A percentile compares a stretch with the other conserved stretches of the same genome.
phyloP scores from a whole-genome alignment of 2,888 invertebrate genomes.

The Miltochrista miniata region DNA sequence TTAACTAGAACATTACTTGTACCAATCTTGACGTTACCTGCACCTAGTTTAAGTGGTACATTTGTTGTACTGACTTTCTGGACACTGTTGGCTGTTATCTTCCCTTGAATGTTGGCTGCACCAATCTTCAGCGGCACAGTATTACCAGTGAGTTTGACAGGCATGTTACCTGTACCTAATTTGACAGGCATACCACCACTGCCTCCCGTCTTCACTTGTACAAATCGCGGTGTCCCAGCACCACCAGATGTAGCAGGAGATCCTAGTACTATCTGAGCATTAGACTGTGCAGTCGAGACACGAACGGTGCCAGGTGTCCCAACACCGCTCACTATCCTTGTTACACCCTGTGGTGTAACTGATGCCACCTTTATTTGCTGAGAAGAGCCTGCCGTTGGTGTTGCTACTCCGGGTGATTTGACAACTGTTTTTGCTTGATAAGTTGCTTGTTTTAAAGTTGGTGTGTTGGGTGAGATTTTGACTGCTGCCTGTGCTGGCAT shows the following conservation, averaged over 20 bases:
- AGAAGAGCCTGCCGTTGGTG: conserved; percentile 59
- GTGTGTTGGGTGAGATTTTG: conserved; percentile 68
- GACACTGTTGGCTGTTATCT: conserved; percentile 60
- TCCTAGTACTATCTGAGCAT: conserved; percentile 67
- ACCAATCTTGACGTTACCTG: conserved; percentile 76
- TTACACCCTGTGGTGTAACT: conserved; percentile 72
- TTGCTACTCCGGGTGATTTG: conserved; percentile 58
- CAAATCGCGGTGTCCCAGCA: conserved; percentile 63
- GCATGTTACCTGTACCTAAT: conserved; percentile 62
- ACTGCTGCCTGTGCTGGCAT: conserved; percentile 61
- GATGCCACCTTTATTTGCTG: conserved; percentile 75
- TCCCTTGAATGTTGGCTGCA: conserved; percentile 69
- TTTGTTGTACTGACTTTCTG: conserved; percentile 63
- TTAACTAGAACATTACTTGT: conserved; percentile 76
- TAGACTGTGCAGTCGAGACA: conserved; percentile 68
- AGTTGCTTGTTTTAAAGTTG: conserved; percentile 64
- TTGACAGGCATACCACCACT: conserved; percentile 66
- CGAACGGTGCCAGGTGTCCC: conserved; percentile 64
- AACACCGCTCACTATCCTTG: conserved; percentile 72
- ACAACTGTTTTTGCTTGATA: conserved; percentile 64
- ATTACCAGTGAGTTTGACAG: conserved; percentile 68
- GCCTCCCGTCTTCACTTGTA: conserved; percentile 72
- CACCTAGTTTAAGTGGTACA: conserved; percentile 70
- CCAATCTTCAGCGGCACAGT: conserved; percentile 73
- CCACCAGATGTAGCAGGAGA: conserved; percentile 52